A percentile compares a stretch with the other conserved stretches of the same genome.
These are phyloP conservation scores for Hoplodrina blanda DNA, from an alignment of 2,888 invertebrate species.

Conservation along the genomic window DNA sequence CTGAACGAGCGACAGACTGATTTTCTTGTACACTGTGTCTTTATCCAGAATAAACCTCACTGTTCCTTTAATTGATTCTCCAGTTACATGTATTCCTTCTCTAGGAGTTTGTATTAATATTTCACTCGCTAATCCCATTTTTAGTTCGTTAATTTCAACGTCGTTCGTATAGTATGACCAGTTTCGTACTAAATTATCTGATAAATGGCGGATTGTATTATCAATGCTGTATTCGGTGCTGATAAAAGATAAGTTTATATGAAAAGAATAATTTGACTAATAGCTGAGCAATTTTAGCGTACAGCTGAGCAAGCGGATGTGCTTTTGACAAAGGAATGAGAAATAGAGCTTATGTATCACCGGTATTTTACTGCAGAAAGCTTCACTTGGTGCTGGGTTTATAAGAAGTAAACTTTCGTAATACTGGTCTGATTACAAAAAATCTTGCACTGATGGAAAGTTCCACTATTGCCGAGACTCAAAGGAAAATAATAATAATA, in stretches of 20 bases:
- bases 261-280: neutral
- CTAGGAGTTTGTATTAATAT: slow-evolving; percentile 58
- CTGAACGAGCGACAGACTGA: slow-evolving; percentile 61
- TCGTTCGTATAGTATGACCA: neutral
- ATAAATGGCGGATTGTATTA: neutral
- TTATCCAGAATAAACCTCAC: slow-evolving; percentile 64
- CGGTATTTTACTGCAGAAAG: neutral
- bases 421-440: too few relatives aligned
- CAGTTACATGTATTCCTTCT: slow-evolving; percentile 56
- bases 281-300: neutral
- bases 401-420: too few relatives aligned
- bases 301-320: neutral
- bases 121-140: slow-evolving; percentile 67
- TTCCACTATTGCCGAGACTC: too few relatives aligned
- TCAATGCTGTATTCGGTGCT: slow-evolving; percentile 3
- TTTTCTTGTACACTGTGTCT: slow-evolving; percentile 56
- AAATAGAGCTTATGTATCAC: neutral
- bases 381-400: too few relatives aligned
- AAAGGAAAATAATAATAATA: too few relatives aligned
- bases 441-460: too few relatives aligned
- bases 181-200: slow-evolving; percentile 16
- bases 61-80: slow-evolving; percentile 58
- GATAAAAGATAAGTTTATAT: slow-evolving; percentile 18
- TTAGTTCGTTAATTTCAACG: slow-evolving; percentile 1
- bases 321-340: neutral